Conservation (phyloP, 1,140 invertebrate species). For the Tetramorium alpestre region DNA sequence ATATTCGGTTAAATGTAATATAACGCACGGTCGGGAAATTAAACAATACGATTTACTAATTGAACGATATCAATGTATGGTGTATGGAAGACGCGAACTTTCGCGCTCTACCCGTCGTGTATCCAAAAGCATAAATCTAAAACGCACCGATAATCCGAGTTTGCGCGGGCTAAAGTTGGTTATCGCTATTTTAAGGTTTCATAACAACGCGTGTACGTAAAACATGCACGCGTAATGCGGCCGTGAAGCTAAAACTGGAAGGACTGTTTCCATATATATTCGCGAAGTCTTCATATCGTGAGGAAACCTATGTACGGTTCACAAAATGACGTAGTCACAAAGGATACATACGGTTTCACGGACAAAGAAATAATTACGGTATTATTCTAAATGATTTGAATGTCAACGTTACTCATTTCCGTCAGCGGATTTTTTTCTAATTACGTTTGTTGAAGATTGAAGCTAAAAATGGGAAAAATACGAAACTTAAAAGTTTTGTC, state of each 20-base stretch:
- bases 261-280: conserved; percentile 1
- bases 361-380: not conserved
- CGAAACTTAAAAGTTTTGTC: not conserved
- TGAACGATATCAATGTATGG: not conserved
- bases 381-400: not conserved
- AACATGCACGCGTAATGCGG: not conserved
- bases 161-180: not conserved
- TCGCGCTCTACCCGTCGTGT: no score
- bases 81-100: not conserved
- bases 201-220: not conserved
- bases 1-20: not conserved
- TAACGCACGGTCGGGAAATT: not conserved
- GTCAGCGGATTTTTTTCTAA: not conserved
- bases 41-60: conserved; percentile 38
- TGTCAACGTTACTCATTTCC: not conserved
- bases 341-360: not conserved
- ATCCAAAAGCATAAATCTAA: not conserved
- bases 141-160: not conserved
- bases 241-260: conserved; percentile 13
- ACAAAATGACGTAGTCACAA: not conserved
- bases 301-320: not conserved
- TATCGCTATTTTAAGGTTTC: conserved; percentile 19
- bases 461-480: not conserved
- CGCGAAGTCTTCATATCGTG: not conserved
- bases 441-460: not conserved